Evolutionary conservation across 2,113 vertebrate species (phyloP), one percentile per base, ranked within the genome.

Genomic region (Grus americana): DNA sequence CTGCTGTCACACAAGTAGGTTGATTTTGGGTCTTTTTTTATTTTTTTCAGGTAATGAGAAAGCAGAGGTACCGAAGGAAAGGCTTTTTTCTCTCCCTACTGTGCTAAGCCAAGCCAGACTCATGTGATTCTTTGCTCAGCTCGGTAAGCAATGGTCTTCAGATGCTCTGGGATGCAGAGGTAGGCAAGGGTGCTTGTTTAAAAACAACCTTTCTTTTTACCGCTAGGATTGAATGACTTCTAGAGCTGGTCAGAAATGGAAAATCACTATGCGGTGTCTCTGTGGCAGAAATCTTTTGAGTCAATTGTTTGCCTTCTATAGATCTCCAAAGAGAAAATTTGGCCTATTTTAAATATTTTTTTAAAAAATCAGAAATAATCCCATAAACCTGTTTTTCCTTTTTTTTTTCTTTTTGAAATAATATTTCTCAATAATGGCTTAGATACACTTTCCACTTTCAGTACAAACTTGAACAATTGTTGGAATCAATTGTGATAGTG

Each of bases 381-480:
- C 22, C 13, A 21, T 26, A 8, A 72, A 68, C 7, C 6, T 18
- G 2, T 5, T 32, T 74, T 55, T 47, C 1, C 15, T 58, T 63
- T 1, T 17, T 1, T 26, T 24, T 34, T 10, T 17, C 3, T 2
- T 32, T 72, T 71, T 40, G 0, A 58, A 75, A 59, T 44, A 36
- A 9, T 29, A 22, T 55, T 65, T 85, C 52, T 81, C 46, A 34
- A 11, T 42, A 54, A 34, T 6, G 26, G 12, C n/a, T 82, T 58
- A 50, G 29, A 38, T 44, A 26, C 2, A 3, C 5, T 58, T 90
- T 74, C 72, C 6, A 24, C 38, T 80, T 80, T 11, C 13, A 38
- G 27, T 24, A 24, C 6, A 34, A 47, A 71, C 16, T 26, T 49
- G 18, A 66, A 18, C 16, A 79, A 6, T 15, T 21, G 21, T 75